Percentiles rank a stretch among this genome's conserved stretches.
Conservation (phyloP, 92 coral and sea anemone genomes). For the Umimayanthus chanpuru region DNA sequence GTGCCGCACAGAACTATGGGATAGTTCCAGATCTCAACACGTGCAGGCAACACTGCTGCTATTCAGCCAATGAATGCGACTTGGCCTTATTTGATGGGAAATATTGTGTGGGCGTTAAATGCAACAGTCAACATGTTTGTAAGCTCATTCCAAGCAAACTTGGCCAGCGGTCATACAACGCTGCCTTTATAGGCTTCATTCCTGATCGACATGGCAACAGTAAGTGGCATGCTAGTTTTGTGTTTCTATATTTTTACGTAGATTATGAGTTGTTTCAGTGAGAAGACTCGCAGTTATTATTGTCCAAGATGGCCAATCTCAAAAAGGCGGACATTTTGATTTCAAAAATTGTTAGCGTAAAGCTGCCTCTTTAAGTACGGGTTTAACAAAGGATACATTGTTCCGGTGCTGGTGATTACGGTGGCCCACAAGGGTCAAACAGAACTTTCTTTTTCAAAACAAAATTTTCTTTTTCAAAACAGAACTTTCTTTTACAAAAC, state of each 20-base stretch:
- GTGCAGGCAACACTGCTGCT: conserved; percentile 48
- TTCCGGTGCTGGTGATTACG: background rate
- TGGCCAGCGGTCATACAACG: conserved; percentile 50
- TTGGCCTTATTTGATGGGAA: conserved; percentile 52
- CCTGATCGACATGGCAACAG: conserved; percentile 19
- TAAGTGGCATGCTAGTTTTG: background rate
- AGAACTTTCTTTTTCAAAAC: no score
- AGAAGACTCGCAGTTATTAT: background rate
- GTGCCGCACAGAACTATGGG: background rate
- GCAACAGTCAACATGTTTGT: conserved; percentile 46
- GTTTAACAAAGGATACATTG: background rate
- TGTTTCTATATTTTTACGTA: background rate
- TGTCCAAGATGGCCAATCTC: background rate
- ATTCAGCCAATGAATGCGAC: conserved; percentile 42
- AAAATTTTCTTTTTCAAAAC: no score
- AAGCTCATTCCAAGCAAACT: conserved; percentile 32
- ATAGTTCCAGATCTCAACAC: conserved; percentile 8
- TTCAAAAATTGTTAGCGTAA: background rate
- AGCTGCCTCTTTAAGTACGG: background rate
- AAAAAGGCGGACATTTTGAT: no score
- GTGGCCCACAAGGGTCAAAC: no score
- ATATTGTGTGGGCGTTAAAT: conserved; percentile 51
- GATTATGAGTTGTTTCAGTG: background rate
- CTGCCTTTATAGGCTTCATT: conserved; percentile 28
- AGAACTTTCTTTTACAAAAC: no score